Base-by-base conservation (phyloP, 2,113 vertebrate genomes). In the Nibea coibor region DNA sequence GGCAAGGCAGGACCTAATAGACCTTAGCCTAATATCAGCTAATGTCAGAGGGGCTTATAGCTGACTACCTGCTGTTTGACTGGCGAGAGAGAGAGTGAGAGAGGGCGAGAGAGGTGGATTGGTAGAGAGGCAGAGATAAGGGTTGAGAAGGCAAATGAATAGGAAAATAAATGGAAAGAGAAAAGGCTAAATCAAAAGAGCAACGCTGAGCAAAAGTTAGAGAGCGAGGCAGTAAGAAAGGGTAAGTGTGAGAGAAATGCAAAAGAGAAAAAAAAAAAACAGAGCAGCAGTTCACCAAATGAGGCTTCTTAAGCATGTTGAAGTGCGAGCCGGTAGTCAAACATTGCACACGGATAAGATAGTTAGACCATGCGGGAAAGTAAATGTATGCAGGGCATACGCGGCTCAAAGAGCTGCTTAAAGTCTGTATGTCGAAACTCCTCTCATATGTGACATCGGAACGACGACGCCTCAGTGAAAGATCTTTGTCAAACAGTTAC, bases 1-100 rank as follows among this genome's bases (percentile, higher is more conserved):
- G 69, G 64, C 24, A 58, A 85, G 84, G 76, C 72, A 70, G 70
- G 72, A 68, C 89, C 87, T 90, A 88, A 88, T 83, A 75, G 63
- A 92, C 76, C 83, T 61, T 22, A 39, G 80, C 82, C 78, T 88
- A 86, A 89, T 91, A 90, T 91, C 86, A 87, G 80, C 81, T 88
- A 88, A 91, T 89, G 87, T 86, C 87, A 92, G 83, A 76, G 81
- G 76, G 77, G 86, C 87, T 91, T 91, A 89, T 48, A 75, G 86
- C 87, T 58, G 70, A 83, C 79, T 84, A 69, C 87, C 89, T 88
- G 84, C 88, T 84, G 84, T 89, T 89, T 80, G 71, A 83, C 81
- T 74, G 75, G 24, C 48, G 72, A 35, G 16, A 51, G 67, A 17
- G 73, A 20, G 26, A 64, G 5, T 3, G 4, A 48, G 16, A n/a